Percentiles rank a stretch among this genome's conserved stretches.
phyloP scores from a whole-genome alignment of 2,888 invertebrate genomes.

The Crioceris asparagi region DNA sequence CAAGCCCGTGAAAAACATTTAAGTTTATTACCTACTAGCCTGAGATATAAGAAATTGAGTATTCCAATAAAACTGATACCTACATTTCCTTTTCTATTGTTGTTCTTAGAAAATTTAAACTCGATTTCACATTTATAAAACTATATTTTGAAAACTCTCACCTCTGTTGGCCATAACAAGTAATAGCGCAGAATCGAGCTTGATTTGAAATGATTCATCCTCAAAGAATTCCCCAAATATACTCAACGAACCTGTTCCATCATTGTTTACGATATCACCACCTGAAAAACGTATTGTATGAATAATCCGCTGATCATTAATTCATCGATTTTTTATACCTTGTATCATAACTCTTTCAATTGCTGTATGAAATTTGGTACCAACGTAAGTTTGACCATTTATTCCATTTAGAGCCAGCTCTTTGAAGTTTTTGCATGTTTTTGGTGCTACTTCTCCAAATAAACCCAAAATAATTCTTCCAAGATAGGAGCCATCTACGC shows the following conservation, averaged over 20 bases:
- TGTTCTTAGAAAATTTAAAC: too few species aligned
- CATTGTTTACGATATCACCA: constrained; percentile 70
- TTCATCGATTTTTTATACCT: constrained; percentile 43
- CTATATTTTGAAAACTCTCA: constrained; percentile 15
- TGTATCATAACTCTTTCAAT: constrained; percentile 87
- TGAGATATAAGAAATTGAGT: too few species aligned
- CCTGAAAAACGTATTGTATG: constrained; percentile 41
- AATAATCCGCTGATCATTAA: neutral
- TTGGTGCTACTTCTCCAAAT: constrained; percentile 80
- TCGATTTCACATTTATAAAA: neutral
- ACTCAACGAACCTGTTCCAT: constrained; percentile 77
- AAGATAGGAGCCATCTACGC: constrained; percentile 56
- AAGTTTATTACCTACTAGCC: too few species aligned
- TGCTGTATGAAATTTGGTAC: constrained; percentile 72
- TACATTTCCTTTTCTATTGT: too few species aligned
- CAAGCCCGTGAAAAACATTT: too few species aligned
- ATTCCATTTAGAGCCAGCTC: constrained; percentile 68
- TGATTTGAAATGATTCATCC: constrained; percentile 76
- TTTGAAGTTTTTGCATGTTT: constrained; percentile 77
- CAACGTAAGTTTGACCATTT: constrained; percentile 66
- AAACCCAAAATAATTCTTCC: constrained; percentile 78
- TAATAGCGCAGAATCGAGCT: constrained; percentile 74
- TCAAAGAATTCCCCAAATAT: constrained; percentile 78
- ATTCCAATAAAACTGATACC: too few species aligned
- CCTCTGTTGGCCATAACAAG: constrained; percentile 87